These are phyloP conservation scores for Scaptomyza flava DNA, from an alignment of 2,888 invertebrate species.

Conservation along the genomic window DNA sequence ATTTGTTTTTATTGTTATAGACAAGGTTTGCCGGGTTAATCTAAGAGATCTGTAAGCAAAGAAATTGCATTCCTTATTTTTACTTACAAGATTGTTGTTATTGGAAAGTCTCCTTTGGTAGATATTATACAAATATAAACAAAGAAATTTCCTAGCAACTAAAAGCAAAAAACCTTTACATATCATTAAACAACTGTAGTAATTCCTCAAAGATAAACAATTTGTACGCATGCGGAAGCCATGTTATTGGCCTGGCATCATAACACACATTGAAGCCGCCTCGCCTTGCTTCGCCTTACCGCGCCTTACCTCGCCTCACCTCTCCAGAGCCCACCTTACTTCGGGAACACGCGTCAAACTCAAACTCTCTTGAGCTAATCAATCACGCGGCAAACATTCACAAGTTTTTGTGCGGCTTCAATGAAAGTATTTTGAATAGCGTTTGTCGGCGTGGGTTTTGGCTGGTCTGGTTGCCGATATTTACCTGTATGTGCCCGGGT, in stretches of 20 bases:
- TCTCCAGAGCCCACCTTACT: not conserved
- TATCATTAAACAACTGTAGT: not conserved
- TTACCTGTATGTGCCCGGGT: slow-evolving; percentile 40
- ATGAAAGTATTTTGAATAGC: slow-evolving; percentile 71
- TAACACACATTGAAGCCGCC: slow-evolving; percentile 27
- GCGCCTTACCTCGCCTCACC: slow-evolving; percentile 14
- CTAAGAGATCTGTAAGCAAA: no score
- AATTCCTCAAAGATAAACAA: slow-evolving; percentile 7
- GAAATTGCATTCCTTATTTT: no score
- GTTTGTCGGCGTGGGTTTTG: slow-evolving; percentile 52
- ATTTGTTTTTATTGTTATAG: no score
- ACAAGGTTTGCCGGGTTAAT: no score
- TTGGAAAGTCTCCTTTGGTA: no score
- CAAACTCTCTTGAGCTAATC: slow-evolving; percentile 51
- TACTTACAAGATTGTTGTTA: no score
- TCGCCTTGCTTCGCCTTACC: slow-evolving; percentile 5
- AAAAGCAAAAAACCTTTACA: no score
- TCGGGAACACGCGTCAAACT: slow-evolving; percentile 36
- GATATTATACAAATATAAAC: no score
- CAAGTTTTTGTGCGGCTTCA: slow-evolving; percentile 50
- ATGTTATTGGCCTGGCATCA: slow-evolving; percentile 5
- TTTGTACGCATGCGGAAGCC: slow-evolving; percentile 52
- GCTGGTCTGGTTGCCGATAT: slow-evolving; percentile 13
- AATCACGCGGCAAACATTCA: slow-evolving; percentile 65
- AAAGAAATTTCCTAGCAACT: not conserved